These are phyloP conservation scores for Piaya cayana DNA, from an alignment of 2,113 vertebrate genomes.

Conservation along the genomic window DNA sequence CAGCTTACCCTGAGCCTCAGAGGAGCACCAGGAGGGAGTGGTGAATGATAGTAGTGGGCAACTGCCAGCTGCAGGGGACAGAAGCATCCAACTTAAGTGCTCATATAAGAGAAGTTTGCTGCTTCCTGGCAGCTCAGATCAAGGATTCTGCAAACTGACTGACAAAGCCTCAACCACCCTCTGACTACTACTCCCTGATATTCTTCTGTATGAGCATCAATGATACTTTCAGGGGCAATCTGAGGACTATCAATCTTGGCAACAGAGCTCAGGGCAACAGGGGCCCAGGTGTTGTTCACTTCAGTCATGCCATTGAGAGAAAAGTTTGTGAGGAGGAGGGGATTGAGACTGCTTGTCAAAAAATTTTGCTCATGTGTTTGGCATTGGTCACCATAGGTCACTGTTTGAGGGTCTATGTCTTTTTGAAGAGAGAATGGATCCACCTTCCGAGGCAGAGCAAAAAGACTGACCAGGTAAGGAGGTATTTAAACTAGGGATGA, in stretches of 20 bases:
- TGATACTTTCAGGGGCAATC: background rate
- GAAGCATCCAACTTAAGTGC: background rate
- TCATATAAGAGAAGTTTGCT: background rate
- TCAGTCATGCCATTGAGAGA: background rate
- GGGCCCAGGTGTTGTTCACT: background rate
- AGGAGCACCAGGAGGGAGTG: background rate
- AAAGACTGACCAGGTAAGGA: background rate
- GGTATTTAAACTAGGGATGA: background rate
- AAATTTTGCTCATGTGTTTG: background rate
- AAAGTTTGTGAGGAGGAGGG: background rate
- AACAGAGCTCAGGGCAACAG: background rate
- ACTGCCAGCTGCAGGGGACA: background rate
- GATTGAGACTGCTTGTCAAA: background rate
- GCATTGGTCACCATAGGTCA: background rate
- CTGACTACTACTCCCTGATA: background rate
- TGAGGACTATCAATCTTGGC: background rate
- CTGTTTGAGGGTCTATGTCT: background rate
- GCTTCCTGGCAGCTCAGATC: background rate
- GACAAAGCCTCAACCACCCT: background rate
- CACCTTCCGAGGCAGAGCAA: background rate
- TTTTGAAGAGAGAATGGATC: background rate
- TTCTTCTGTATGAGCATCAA: background rate
- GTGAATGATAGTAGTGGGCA: no score
- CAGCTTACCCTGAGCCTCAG: background rate
- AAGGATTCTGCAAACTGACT: background rate